Evolutionary conservation across 2,113 vertebrate species (phyloP).

Genomic region (Pontoporia blainvillei): DNA sequence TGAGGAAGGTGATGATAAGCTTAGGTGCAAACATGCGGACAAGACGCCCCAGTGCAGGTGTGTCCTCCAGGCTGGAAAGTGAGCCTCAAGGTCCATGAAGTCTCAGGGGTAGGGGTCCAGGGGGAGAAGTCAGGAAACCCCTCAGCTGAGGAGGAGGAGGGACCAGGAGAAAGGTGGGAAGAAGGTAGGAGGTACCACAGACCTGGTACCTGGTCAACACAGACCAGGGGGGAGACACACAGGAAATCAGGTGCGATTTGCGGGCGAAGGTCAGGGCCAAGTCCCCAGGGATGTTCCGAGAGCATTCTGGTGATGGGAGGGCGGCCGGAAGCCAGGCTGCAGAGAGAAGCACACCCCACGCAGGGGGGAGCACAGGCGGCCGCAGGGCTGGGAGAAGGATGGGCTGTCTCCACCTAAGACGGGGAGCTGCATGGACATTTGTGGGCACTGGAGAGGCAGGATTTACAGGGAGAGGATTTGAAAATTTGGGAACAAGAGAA

Average conservation of each 20-base stretch:
- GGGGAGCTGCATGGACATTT: rapidly evolving
- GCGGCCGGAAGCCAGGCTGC: background rate
- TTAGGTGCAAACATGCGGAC: background rate
- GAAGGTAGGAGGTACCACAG: background rate
- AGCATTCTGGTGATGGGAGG: background rate
- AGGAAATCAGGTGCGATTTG: background rate
- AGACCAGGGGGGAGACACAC: background rate
- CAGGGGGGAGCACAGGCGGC: background rate
- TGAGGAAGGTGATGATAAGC: background rate
- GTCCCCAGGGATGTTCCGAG: no score
- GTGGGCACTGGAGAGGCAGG: background rate
- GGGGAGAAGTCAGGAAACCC: background rate
- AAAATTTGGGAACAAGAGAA: background rate
- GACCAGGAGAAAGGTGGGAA: background rate
- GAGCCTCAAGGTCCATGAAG: background rate
- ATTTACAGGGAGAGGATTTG: background rate
- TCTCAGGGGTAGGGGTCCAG: background rate
- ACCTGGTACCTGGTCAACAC: background rate
- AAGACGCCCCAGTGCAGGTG: background rate
- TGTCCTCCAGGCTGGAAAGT: background rate
- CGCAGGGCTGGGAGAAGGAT: background rate
- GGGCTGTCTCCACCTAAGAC: background rate
- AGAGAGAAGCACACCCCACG: background rate
- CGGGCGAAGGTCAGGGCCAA: background rate
- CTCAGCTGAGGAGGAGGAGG: background rate